Conservation (phyloP, 2,888 invertebrate species). For the Ornithoptera alexandrae region DNA sequence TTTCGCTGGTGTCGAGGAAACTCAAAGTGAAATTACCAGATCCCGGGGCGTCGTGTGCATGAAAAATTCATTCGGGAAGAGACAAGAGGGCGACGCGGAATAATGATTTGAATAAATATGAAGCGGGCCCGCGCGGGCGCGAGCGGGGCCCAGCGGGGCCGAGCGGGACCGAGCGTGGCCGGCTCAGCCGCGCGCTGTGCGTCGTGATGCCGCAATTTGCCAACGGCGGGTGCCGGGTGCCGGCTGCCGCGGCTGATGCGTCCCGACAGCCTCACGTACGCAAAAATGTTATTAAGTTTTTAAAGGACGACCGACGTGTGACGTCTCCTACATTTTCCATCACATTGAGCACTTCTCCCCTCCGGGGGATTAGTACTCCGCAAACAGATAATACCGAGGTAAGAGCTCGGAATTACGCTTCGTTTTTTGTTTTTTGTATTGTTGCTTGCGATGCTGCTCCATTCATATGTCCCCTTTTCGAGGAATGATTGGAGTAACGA, state of each 20-base stretch:
- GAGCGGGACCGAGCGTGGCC: conserved; percentile 54
- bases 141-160: conserved; percentile 37
- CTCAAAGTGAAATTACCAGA: conserved; percentile 77
- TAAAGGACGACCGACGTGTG: conserved; percentile 53
- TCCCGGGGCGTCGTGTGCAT: conserved; percentile 70
- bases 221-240: too few relatives aligned
- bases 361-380: conserved; percentile 13
- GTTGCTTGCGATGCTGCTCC: conserved; percentile 60
- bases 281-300: conserved; percentile 71
- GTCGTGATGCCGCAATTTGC: conserved; percentile 52
- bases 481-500: conserved; percentile 65
- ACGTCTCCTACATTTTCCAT: conserved; percentile 45
- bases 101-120: conserved; percentile 79
- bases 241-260: conserved; percentile 53
- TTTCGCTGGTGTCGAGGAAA: conserved; percentile 60
- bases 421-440: conserved; percentile 15
- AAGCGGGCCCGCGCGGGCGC: conserved; percentile 57
- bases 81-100: conserved; percentile 73
- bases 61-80: conserved; percentile 77
- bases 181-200: conserved; percentile 65
- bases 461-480: conserved; percentile 66
- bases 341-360: conserved; percentile 41
- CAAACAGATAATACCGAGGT: conserved; percentile 11
- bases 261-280: conserved; percentile 57
- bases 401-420: conserved; percentile 18